Evolutionary conservation across 2,113 vertebrate genomes (phyloP).

Genomic region (Semnornis frantzii): DNA sequence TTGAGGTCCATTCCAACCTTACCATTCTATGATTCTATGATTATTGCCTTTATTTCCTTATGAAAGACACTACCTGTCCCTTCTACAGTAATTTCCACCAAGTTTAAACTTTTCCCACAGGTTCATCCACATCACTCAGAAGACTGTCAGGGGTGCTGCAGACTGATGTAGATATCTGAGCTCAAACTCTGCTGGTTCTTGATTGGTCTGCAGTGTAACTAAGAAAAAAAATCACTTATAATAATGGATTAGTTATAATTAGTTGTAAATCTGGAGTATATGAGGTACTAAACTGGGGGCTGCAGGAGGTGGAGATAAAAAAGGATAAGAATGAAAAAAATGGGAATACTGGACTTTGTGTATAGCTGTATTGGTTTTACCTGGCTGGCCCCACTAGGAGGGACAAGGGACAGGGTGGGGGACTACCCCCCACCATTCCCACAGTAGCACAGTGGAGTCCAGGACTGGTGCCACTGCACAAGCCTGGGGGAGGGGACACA

Average conservation of each 20-base stretch:
- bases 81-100: not conserved
- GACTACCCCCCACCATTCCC: too few species aligned
- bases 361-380: too few species aligned
- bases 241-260: not conserved
- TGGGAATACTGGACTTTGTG: not conserved
- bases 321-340: not conserved
- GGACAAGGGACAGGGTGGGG: too few species aligned
- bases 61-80: not conserved
- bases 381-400: too few species aligned
- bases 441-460: too few species aligned
- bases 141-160: not conserved
- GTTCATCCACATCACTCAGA: not conserved
- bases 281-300: not conserved
- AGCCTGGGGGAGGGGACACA: too few species aligned
- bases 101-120: not conserved
- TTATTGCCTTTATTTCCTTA: not conserved
- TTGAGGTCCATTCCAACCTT: too few species aligned
- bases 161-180: not conserved
- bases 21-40: too few species aligned
- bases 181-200: not conserved
- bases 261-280: not conserved
- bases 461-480: too few species aligned
- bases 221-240: not conserved
- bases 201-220: not conserved
- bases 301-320: not conserved